A percentile compares a stretch with the other conserved stretches of the same genome.
phyloP scores from a whole-genome alignment of 1,140 invertebrate species.

The Apis mellifera region DNA sequence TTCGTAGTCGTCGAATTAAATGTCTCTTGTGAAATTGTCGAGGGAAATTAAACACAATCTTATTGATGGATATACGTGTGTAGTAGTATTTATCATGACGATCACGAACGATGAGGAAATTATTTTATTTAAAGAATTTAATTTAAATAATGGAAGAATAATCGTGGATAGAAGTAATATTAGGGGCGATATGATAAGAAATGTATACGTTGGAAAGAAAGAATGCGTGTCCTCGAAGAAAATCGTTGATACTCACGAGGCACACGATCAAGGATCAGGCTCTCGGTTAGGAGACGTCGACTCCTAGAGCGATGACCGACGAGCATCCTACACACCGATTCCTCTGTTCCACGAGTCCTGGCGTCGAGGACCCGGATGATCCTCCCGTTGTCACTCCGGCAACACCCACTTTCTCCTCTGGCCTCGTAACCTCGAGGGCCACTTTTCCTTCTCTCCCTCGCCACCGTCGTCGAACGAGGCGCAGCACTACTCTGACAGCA shows the following conservation, averaged over 20 bases:
- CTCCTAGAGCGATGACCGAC: slow-evolving; percentile 44
- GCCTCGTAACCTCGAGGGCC: slow-evolving; percentile 68
- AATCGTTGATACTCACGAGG: slow-evolving; percentile 51
- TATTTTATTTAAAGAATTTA: no score
- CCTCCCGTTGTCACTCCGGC: slow-evolving; percentile 55
- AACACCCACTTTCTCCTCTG: slow-evolving; percentile 71
- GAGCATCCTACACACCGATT: slow-evolving; percentile 51
- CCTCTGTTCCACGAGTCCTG: slow-evolving; percentile 21
- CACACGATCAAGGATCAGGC: slow-evolving; percentile 34
- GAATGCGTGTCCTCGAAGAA: neutral
- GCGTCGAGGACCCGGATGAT: slow-evolving; percentile 35
- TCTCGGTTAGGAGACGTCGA: slow-evolving; percentile 49
- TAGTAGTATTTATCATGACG: no score
- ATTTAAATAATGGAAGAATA: no score
- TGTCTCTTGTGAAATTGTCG: neutral
- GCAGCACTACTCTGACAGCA: slow-evolving; percentile 49
- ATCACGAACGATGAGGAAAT: neutral
- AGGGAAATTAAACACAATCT: neutral
- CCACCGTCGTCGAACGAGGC: slow-evolving; percentile 48
- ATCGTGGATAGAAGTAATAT: no score
- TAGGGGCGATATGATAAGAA: neutral
- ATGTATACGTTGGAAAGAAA: neutral
- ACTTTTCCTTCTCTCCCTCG: slow-evolving; percentile 57
- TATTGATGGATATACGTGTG: no score
- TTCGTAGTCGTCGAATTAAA: slow-evolving; percentile 30